Percentiles rank a stretch among this genome's conserved stretches.
These are phyloP conservation scores for Pempheris klunzingeri DNA, from an alignment of 2,797 vertebrate species.

Conservation along the genomic window DNA sequence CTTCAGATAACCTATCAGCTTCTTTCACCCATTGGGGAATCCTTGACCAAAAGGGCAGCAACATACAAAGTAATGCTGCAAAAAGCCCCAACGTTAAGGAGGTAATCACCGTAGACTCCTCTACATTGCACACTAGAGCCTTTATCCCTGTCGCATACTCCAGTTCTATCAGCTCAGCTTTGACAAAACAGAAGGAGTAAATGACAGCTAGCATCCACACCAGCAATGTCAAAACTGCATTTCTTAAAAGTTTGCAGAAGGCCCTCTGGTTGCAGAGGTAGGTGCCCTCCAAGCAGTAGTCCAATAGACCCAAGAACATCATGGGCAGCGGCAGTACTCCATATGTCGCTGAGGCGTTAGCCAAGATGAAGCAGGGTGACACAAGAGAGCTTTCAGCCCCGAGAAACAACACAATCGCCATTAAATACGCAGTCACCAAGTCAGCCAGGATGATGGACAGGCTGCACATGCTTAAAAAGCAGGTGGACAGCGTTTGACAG, in stretches of 20 bases:
- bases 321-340: conserved; percentile 76
- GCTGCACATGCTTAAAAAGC: conserved; percentile 72
- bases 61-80: neutral
- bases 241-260: conserved; percentile 45
- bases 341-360: conserved; percentile 68
- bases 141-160: neutral
- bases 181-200: conserved; percentile 41
- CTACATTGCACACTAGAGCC: conserved; percentile 68
- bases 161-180: conserved; percentile 23
- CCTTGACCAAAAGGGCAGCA: conserved; percentile 65
- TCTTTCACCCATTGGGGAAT: conserved; percentile 65
- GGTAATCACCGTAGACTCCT: conserved; percentile 48
- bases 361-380: conserved; percentile 71
- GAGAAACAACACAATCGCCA: conserved; percentile 55
- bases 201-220: conserved; percentile 68
- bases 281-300: conserved; percentile 59
- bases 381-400: conserved; percentile 6
- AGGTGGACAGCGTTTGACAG: conserved; percentile 34
- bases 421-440: conserved; percentile 29
- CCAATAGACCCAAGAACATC: conserved; percentile 67
- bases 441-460: conserved; percentile 78
- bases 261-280: neutral
- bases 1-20: conserved; percentile 47
- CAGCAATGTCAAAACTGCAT: conserved; percentile 51
- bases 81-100: conserved; percentile 51